Base-by-base conservation (phyloP, 2,888 invertebrate species). In the Chydorus sphaericus region DNA sequence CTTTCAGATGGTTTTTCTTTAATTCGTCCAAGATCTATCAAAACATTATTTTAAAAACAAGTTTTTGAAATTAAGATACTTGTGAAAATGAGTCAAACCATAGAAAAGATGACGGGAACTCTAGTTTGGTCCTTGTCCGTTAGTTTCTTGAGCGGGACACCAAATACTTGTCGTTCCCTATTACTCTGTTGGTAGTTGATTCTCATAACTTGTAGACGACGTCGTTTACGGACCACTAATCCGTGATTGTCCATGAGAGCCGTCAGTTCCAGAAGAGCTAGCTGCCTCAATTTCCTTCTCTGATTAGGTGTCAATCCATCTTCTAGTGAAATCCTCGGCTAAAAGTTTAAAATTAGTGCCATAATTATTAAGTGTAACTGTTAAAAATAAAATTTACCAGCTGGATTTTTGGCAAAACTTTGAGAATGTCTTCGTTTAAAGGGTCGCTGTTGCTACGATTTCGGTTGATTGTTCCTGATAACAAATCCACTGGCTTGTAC, bases 201-300 rank as follows among this genome's bases (percentile, higher is more conserved):
- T n/a, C n/a, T n/a, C n/a, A n/a, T n/a, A 20, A 31, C 36, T 52
- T 31, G 6, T 14, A 33, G n/a, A 23, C 52, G n/a, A n/a, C 52
- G 33, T 8, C 36, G 52, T 20, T 52, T 52, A 33, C 36, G 33
- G 8, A 36, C 26, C 11, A 37, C 18, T 20, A 52, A 18, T 1
- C 52, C 52, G 23, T 52, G 33, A 8, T 52, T 36, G 37, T 52
- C 52, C 10, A 36, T 18, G 10, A 52, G 26, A n/a, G 36, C 37
- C 10, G 52, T 52, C 10, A 36, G n/a, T 52, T 52, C 52, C 37
- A 52, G 23, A 10, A 52, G 37, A 26, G 52, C 52, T 26, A 52
- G 36, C 33, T 52, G 52, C 18, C 52, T 33, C 26, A 52, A 52
- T 36, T 36, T 31, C 23, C 52, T 31, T 23, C 28, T 44, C 18